Evolutionary conservation across 1,140 invertebrate species (phyloP), one percentile per base, ranked within the genome.

Genomic region (Drosophila burlai): DNA sequence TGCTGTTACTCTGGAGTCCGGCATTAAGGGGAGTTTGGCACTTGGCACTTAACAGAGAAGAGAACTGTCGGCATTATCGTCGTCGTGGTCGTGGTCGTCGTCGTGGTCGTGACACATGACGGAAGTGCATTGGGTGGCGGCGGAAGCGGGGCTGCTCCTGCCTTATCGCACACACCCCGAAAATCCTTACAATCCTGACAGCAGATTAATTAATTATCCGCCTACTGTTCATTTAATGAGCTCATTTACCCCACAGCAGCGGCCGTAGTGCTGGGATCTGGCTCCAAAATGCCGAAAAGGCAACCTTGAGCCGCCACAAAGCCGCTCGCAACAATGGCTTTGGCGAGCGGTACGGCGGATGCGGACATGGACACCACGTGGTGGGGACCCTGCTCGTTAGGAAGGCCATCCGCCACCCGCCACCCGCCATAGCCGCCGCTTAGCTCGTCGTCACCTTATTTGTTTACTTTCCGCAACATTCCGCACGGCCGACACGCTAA

Each of bases 381-480:
- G 54, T 57, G 54, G 54, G 9, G 54, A 38, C 52, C 50, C 49
- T 13, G 49, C 49, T 52, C 49, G 49, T 52, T 52, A 13, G 50
- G 50, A 52, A 34, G 50, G 50, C 50, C 49, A 50, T 11, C 21
- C 46, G 46, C 46, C 46, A 47, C 1, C 45, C 46, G 46, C 46
- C 46, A 47, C 1, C 45, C 46, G 45, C 31, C 29, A 31, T 0
- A 8, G 31, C 9, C 45, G 18, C 11, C 42, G n/a, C 9, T 43
- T 15, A 26, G 24, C 29, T 54, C 31, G 36, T 57, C 54, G 54
- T 57, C 54, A 57, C 38, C 57, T 34, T 67, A 68, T 68, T 86
- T 84, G 83, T 85, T 84, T 84, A 86, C 83, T 65, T 81, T 78
- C 64, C 55, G 43, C 68, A 78, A 84, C 82, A 84, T 67, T 86